phyloP scores from a whole-genome alignment of 2,113 vertebrate genomes.

The Apaloderma vittatum region DNA sequence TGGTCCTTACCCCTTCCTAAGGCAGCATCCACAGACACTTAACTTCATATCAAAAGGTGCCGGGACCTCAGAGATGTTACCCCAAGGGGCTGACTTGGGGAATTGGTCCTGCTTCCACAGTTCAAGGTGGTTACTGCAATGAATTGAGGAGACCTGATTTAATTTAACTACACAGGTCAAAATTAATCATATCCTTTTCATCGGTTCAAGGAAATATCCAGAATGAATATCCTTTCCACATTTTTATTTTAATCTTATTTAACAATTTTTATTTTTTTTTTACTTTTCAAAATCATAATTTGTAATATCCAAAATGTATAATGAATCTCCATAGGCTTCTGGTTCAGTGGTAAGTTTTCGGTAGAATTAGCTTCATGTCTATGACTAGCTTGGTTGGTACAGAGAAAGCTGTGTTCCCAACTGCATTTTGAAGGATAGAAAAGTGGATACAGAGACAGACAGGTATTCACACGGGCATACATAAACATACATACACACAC shows the following conservation, averaged over 20 bases:
- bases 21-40: background rate
- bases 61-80: background rate
- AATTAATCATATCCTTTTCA: background rate
- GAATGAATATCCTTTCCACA: background rate
- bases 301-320: background rate
- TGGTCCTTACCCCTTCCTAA: background rate
- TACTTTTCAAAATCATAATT: background rate
- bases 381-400: background rate
- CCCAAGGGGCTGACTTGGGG: background rate
- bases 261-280: background rate
- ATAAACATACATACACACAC: background rate
- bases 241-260: conserved; percentile 23
- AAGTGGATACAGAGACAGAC: background rate
- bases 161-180: background rate
- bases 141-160: background rate
- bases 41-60: accelerated
- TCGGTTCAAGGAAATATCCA: background rate
- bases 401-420: background rate
- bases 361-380: background rate
- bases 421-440: background rate
- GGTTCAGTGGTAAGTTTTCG: conserved; percentile 8
- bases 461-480: background rate
- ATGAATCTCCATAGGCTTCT: background rate
- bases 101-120: background rate
- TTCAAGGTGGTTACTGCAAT: background rate